Base-by-base conservation (phyloP, 2,888 invertebrate genomes). In the Ephialtes manifestator region DNA sequence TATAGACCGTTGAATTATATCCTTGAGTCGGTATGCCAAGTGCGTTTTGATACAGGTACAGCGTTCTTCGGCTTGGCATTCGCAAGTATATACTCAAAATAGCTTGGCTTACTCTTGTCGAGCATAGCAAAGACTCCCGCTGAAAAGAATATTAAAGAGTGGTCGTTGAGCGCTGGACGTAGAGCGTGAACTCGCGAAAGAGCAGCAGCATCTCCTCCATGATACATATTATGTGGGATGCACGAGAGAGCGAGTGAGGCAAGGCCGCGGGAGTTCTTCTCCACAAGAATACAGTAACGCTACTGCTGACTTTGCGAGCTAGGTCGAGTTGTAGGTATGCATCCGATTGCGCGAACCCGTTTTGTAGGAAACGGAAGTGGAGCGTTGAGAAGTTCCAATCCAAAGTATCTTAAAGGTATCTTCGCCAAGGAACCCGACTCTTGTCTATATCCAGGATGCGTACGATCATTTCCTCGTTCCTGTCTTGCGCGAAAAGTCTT, bases 241-340 rank as follows among this genome's bases (percentile, higher is more conserved):
- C 46, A 67, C 67, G 46, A 68, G 46, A 46, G 75, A 53, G 13
- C 13, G 78, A 81, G 82, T 70, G 81, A 83, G 78, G 67, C 87
- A 86, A 82, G 77, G 87, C 86, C 81, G 67, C 83, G 63, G 74
- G 68, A 83, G 51, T 46, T 68, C 67, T 78, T 78, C 72, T 24
- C 60, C 13, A 43, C 53, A 35, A 72, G 24, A 46, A 35, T 67
- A 67, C 67, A 31, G 70, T 65, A 65, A 65, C 70, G 31, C 18
- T 28, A 28, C 63, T 28, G 24, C 31, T 11, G 24, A 58, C 5
- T 48, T 35, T 18, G 35, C 18, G 13, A 58, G 48, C 74, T 13
- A 39, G 53, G 53, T 75, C 51, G 65, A 63, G 48, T 10, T 18
- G 51, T 63, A 63, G 48, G 18, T 39, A 43, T 51, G 51, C 63